Conservation (phyloP, 2,797 vertebrate genomes). For the Phrynocephalus forsythii region DNA sequence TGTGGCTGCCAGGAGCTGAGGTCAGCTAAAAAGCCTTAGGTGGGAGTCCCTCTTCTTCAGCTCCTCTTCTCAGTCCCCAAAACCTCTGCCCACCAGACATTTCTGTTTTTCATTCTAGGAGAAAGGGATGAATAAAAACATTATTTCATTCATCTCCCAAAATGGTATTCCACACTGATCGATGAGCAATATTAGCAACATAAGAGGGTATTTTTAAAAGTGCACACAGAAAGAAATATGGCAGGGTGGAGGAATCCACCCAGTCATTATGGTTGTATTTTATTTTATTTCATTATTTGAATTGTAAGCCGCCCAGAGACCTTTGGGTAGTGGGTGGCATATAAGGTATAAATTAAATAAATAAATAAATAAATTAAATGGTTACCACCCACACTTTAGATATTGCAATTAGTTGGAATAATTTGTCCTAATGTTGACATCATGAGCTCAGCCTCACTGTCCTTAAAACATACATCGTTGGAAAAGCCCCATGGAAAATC, state of each 20-base stretch:
- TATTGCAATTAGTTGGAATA: slow-evolving; percentile 23
- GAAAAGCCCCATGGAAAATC: not conserved
- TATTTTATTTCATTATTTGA: no score
- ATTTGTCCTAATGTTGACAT: not conserved
- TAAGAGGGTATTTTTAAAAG: not conserved
- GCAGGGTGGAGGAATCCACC: no score
- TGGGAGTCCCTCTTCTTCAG: no score
- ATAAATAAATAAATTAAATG: not conserved
- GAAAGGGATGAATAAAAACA: no score
- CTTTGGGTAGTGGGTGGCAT: no score
- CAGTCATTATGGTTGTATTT: no score
- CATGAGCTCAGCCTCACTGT: not conserved
- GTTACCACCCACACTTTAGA: not conserved
- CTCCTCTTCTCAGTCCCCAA: not conserved
- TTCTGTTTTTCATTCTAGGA: no score
- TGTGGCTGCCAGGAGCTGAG: no score
- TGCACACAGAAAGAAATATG: not conserved
- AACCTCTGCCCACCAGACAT: no score
- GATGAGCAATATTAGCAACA: not conserved
- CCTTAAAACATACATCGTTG: not conserved
- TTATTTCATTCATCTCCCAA: not conserved
- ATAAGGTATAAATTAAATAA: no score
- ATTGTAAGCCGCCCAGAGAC: no score
- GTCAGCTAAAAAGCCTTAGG: no score
- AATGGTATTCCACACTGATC: not conserved